These are phyloP conservation scores for Ceriagrion tenellum DNA, from an alignment of 2,888 invertebrate genomes.

Conservation along the genomic window DNA sequence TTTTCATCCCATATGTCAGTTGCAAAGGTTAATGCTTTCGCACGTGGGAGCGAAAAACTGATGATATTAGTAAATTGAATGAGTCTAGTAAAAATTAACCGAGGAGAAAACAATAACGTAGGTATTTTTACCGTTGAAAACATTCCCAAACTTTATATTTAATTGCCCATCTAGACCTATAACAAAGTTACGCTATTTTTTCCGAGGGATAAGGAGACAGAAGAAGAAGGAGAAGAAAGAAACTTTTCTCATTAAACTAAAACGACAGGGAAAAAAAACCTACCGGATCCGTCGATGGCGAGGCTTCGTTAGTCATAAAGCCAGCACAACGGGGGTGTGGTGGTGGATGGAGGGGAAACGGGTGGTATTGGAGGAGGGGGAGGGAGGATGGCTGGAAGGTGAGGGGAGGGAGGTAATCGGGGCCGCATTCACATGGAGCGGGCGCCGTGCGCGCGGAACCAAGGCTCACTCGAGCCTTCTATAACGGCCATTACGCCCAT, in stretches of 20 bases:
- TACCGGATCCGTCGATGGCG: neutral
- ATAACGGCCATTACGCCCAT: neutral
- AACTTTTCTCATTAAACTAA: conserved; percentile 21
- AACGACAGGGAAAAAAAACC: neutral
- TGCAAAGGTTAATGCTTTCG: too few species aligned
- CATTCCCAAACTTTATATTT: neutral
- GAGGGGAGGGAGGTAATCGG: neutral
- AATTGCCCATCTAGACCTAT: neutral
- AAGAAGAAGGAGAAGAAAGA: neutral
- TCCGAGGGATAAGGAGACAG: neutral
- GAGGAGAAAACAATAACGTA: too few species aligned
- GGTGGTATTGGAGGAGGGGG: neutral
- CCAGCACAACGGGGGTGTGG: neutral
- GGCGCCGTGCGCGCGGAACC: neutral
- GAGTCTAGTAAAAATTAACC: too few species aligned
- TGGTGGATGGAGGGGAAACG: neutral
- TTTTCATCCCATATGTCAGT: too few species aligned
- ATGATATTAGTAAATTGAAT: too few species aligned
- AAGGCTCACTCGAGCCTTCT: neutral
- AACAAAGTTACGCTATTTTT: neutral
- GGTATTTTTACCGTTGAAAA: neutral
- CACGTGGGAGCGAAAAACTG: too few species aligned
- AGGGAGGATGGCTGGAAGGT: neutral
- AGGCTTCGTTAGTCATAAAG: neutral
- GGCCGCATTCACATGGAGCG: neutral